Evolutionary conservation across 2,113 vertebrate species (phyloP).

Genomic region (Himantopus leucocephalus): DNA sequence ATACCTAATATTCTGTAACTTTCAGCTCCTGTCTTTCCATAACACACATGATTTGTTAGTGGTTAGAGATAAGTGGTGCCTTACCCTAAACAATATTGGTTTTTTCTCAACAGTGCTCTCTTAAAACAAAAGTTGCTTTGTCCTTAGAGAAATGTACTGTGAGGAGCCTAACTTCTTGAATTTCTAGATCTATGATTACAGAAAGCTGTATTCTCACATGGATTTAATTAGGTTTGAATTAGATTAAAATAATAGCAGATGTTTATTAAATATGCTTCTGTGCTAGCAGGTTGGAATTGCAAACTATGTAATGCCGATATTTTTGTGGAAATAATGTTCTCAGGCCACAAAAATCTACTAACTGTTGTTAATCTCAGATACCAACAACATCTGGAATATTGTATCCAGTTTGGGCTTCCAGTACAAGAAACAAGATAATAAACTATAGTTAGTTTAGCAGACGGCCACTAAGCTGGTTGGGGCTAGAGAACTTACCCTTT

Average conservation of each 20-base stretch:
- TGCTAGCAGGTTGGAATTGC: not conserved
- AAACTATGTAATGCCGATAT: not conserved
- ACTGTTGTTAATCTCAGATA: not conserved
- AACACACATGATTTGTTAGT: not conserved
- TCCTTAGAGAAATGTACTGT: not conserved
- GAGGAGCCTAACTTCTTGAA: not conserved
- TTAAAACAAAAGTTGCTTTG: not conserved
- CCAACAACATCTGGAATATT: not conserved
- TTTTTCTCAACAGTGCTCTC: not conserved
- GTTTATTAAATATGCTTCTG: not conserved
- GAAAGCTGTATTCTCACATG: not conserved
- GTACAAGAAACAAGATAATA: not conserved
- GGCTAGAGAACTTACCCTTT: not conserved
- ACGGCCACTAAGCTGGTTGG: not conserved
- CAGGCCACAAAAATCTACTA: not conserved
- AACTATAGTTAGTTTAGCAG: not conserved
- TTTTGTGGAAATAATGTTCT: not conserved
- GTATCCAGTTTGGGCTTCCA: not conserved
- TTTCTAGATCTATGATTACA: not conserved
- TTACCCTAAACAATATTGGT: accelerated
- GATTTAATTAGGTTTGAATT: not conserved
- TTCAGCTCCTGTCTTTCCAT: not conserved
- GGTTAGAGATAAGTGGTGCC: not conserved
- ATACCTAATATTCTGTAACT: not conserved
- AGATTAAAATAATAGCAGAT: not conserved